Evolutionary conservation across 2,888 invertebrate species (phyloP).

Genomic region (Micoletzkya japonica): DNA sequence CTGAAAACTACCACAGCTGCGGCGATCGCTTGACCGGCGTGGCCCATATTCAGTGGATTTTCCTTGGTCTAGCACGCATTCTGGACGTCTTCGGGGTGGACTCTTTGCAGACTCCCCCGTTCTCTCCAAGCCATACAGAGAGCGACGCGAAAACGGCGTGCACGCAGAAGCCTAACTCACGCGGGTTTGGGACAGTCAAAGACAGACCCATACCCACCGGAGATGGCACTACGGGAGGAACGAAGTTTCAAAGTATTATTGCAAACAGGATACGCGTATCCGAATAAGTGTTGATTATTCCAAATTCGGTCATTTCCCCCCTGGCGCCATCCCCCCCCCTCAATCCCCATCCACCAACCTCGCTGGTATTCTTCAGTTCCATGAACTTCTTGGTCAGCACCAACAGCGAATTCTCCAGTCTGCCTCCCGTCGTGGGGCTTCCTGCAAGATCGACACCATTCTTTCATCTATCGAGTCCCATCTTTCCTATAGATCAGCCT

Average conservation of each 20-base stretch:
- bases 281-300: too few species aligned
- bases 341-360: too few species aligned
- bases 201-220: too few species aligned
- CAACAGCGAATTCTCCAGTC: conserved; percentile 55
- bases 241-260: too few species aligned
- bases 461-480: not conserved
- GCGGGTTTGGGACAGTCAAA: too few species aligned
- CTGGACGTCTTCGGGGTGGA: conserved; percentile 14
- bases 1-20: conserved; percentile 24
- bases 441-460: conserved; percentile 7
- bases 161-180: too few species aligned
- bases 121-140: conserved; percentile 3
- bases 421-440: conserved; percentile 29
- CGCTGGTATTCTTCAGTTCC: conserved; percentile 35
- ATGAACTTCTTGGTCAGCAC: conserved; percentile 54
- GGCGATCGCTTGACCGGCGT: conserved; percentile 7
- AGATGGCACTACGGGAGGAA: too few species aligned
- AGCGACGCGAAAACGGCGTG: conserved; percentile 27
- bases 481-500: not conserved
- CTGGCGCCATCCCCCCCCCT: too few species aligned
- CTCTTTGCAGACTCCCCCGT: conserved; percentile 14
- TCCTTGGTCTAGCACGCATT: conserved; percentile 3
- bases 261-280: too few species aligned
- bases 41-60: conserved; percentile 21
- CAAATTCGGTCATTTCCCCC: too few species aligned